phyloP scores from a whole-genome alignment of 1,140 invertebrate genomes.

The Orius insidiosus region DNA sequence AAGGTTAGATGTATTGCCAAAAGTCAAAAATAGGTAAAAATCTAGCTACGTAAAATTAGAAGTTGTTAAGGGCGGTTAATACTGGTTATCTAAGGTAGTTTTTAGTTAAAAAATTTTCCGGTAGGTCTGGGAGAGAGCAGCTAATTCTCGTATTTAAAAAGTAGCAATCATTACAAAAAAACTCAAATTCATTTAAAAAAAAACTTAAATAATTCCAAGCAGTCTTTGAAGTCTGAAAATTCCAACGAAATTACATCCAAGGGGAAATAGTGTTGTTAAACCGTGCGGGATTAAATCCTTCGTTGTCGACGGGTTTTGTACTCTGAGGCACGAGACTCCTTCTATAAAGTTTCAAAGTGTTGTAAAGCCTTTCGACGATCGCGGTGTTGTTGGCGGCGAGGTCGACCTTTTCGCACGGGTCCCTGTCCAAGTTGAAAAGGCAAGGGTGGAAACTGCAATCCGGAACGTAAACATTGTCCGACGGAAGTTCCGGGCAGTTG shows the following conservation, averaged over 20 bases:
- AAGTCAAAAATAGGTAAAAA: too few species aligned
- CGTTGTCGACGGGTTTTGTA: constrained; percentile 25
- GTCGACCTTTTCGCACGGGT: constrained; percentile 49
- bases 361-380: constrained; percentile 27
- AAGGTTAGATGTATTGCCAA: too few species aligned
- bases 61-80: too few species aligned
- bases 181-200: too few species aligned
- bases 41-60: too few species aligned
- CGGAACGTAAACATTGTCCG: constrained; percentile 4
- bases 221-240: too few species aligned
- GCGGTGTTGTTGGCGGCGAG: constrained; percentile 28
- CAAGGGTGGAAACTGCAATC: constrained; percentile 28
- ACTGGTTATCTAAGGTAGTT: too few species aligned
- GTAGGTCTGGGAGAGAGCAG: too few species aligned
- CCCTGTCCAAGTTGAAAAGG: constrained; percentile 41
- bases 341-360: constrained; percentile 26
- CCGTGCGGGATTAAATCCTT: constrained; percentile 27
- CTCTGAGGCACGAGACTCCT: constrained; percentile 24
- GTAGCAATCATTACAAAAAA: too few species aligned
- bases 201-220: too few species aligned
- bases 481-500: constrained; percentile 19
- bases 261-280: constrained; percentile 32
- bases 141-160: too few species aligned
- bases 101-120: too few species aligned
- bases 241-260: constrained; percentile 21